Conservation (phyloP, 2,113 vertebrate species). For the Apaloderma vittatum region DNA sequence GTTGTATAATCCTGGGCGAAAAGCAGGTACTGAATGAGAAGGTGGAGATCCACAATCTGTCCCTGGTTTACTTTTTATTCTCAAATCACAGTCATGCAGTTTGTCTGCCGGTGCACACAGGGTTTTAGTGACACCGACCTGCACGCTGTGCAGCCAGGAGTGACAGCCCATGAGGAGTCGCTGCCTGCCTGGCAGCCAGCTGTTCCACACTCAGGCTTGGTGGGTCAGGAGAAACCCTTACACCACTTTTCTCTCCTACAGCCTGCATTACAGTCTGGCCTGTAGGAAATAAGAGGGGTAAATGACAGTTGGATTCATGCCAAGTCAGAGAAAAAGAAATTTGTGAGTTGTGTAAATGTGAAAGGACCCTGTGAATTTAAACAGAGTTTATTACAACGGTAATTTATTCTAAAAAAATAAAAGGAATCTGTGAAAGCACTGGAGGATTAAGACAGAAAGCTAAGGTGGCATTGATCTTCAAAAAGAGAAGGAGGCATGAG, state of each 20-base stretch:
- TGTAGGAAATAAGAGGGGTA: background rate
- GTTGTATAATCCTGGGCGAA: accelerated
- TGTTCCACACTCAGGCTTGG: background rate
- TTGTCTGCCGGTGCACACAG: background rate
- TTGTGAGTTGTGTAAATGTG: background rate
- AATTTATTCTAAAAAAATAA: background rate
- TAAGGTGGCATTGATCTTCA: background rate
- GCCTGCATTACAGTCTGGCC: background rate
- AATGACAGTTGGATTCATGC: background rate
- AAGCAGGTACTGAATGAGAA: background rate
- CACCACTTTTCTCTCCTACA: background rate
- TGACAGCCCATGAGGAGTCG: background rate
- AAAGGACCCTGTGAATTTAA: background rate
- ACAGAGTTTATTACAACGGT: background rate
- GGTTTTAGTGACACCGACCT: background rate
- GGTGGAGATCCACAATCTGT: accelerated
- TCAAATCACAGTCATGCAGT: accelerated
- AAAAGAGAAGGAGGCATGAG: background rate
- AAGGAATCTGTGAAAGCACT: background rate
- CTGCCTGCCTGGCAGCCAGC: accelerated
- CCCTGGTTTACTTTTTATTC: background rate
- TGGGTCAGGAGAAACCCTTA: background rate
- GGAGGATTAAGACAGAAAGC: background rate
- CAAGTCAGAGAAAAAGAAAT: background rate
- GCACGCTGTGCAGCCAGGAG: accelerated